phyloP scores from a whole-genome alignment of 2,888 invertebrate species.

The Aspidiotus destructor region DNA sequence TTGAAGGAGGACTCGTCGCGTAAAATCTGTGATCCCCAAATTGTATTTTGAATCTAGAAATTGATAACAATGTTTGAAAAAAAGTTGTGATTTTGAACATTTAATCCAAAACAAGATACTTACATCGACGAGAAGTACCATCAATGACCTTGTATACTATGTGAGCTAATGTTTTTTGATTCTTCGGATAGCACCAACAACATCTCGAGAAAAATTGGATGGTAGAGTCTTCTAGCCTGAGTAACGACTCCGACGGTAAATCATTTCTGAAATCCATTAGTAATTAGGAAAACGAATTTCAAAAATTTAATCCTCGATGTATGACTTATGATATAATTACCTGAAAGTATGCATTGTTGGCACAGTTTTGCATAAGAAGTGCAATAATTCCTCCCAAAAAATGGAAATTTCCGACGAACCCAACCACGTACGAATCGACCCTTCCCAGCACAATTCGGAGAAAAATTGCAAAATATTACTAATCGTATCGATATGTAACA shows the following conservation, averaged over 20 bases:
- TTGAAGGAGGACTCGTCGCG: slow-evolving; percentile 73
- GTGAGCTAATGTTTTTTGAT: slow-evolving; percentile 72
- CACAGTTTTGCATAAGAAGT: slow-evolving; percentile 24
- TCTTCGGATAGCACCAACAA: slow-evolving; percentile 71
- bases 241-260: slow-evolving; percentile 40
- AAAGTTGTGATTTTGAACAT: background rate
- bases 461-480: slow-evolving; percentile 68
- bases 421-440: slow-evolving; percentile 77
- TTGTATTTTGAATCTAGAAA: slow-evolving; percentile 38
- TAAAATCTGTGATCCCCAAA: slow-evolving; percentile 72
- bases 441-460: slow-evolving; percentile 67
- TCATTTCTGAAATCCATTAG: slow-evolving; percentile 11
- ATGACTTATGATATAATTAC: slow-evolving; percentile 9
- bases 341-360: slow-evolving; percentile 19
- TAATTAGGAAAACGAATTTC: background rate
- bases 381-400: slow-evolving; percentile 70
- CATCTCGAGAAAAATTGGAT: slow-evolving; percentile 73
- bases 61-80: background rate
- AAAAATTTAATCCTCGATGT: background rate
- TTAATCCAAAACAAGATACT: background rate
- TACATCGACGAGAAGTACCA: slow-evolving; percentile 20
- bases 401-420: slow-evolving; percentile 65
- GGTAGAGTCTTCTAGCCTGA: slow-evolving; percentile 59
- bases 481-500: slow-evolving; percentile 52
- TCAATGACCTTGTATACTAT: slow-evolving; percentile 50